These are phyloP conservation scores for Coecobrya sp. DNA, from an alignment of 2,888 invertebrate genomes.

Conservation along the genomic window DNA sequence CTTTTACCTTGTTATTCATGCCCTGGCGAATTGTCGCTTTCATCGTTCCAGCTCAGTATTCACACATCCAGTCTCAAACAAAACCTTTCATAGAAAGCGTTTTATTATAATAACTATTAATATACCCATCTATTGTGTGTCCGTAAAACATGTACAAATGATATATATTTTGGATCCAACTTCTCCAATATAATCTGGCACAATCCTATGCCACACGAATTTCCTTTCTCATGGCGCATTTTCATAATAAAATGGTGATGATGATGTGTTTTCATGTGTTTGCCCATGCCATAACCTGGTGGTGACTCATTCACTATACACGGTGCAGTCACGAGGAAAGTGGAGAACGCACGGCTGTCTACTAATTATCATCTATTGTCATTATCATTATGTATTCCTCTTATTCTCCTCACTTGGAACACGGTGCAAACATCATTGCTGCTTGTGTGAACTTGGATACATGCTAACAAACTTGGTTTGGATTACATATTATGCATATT, in stretches of 20 bases:
- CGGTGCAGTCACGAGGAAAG: constrained; percentile 24
- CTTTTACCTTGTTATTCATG: constrained; percentile 44
- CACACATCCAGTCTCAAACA: not conserved
- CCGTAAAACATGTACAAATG: not conserved
- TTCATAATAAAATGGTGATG: constrained; percentile 18
- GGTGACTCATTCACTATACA: constrained; percentile 35
- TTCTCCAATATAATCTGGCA: too few species aligned
- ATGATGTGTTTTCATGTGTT: constrained; percentile 12
- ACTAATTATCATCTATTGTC: constrained; percentile 73
- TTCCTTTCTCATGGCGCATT: not conserved
- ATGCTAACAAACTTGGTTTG: constrained; percentile 49
- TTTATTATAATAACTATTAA: constrained; percentile 2
- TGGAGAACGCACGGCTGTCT: constrained; percentile 55
- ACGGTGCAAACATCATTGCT: constrained; percentile 41
- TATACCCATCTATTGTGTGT: not conserved
- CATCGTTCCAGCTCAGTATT: not conserved
- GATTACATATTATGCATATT: not conserved
- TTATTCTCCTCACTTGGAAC: constrained; percentile 54
- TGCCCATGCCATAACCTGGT: constrained; percentile 6
- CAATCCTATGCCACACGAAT: not conserved
- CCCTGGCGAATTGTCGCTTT: constrained; percentile 44
- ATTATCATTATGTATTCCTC: constrained; percentile 69
- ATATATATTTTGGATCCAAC: too few species aligned
- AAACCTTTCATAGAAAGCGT: not conserved
- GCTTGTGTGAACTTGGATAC: constrained; percentile 4